Conservation (phyloP, 2,113 vertebrate species). For the Heptranchias perlo region DNA sequence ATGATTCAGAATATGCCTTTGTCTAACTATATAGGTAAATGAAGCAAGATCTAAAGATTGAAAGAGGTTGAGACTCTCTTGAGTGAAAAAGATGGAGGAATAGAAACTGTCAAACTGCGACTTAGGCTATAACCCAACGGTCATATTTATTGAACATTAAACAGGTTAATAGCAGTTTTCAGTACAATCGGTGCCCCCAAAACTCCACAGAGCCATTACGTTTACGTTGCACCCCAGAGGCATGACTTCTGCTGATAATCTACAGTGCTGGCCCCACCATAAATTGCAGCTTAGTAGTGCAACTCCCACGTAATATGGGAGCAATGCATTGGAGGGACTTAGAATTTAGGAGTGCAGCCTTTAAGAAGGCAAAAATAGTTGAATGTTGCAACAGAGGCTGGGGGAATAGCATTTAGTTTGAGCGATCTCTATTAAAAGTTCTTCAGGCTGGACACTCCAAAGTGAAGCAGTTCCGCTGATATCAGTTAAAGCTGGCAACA, state of each 20-base stretch:
- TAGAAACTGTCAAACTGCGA: background rate
- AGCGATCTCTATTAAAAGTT: background rate
- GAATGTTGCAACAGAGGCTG: background rate
- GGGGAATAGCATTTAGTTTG: background rate
- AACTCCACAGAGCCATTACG: background rate
- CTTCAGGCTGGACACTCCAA: background rate
- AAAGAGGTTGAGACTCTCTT: background rate
- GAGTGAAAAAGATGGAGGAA: background rate
- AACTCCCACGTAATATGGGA: background rate
- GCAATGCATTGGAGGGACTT: background rate
- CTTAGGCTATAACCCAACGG: background rate
- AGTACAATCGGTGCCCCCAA: background rate
- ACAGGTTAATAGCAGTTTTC: background rate
- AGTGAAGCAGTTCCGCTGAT: background rate
- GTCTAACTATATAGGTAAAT: background rate
- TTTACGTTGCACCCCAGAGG: background rate
- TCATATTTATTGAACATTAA: background rate
- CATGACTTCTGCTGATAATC: background rate
- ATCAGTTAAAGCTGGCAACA: background rate
- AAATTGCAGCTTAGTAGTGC: background rate
- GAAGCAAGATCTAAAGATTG: background rate
- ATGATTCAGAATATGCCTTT: background rate
- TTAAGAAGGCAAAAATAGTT: background rate
- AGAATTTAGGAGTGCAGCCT: background rate
- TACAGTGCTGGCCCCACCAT: background rate